phyloP scores from a whole-genome alignment of 2,888 invertebrate genomes.

The Choreutis nemorana region DNA sequence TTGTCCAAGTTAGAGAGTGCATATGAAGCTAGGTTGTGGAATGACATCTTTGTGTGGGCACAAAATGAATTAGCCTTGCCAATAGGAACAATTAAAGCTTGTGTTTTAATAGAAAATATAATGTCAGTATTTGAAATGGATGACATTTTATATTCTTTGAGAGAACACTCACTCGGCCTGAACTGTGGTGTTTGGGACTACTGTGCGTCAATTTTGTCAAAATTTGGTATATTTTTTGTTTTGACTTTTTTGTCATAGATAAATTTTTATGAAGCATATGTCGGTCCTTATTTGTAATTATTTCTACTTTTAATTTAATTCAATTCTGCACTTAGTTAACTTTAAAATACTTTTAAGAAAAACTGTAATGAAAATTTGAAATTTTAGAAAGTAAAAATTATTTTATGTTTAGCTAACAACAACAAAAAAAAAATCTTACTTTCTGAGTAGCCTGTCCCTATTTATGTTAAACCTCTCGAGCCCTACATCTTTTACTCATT shows the following conservation, averaged over 20 bases:
- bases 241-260: neutral
- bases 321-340: neutral
- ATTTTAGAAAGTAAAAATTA: too few relatives aligned
- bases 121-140: slow-evolving; percentile 74
- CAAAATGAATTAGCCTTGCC: slow-evolving; percentile 64
- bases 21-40: slow-evolving; percentile 73
- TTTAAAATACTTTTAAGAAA: too few relatives aligned
- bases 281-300: too few relatives aligned
- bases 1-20: slow-evolving; percentile 74
- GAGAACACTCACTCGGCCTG: slow-evolving; percentile 72
- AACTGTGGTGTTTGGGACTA: slow-evolving; percentile 83
- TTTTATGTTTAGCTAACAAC: too few relatives aligned
- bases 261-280: too few relatives aligned
- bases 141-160: slow-evolving; percentile 71
- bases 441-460: too few relatives aligned
- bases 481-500: neutral
- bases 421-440: too few relatives aligned
- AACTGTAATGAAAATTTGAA: too few relatives aligned
- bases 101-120: slow-evolving; percentile 76
- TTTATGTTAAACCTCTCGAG: too few relatives aligned
- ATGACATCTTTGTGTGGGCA: slow-evolving; percentile 72
- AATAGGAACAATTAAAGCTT: slow-evolving; percentile 72
- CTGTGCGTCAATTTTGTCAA: slow-evolving; percentile 70
- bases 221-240: slow-evolving; percentile 55
- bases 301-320: neutral